These are phyloP conservation scores for Lepidocyrtoides sp. DNA, from an alignment of 2,888 invertebrate genomes.

Conservation along the genomic window DNA sequence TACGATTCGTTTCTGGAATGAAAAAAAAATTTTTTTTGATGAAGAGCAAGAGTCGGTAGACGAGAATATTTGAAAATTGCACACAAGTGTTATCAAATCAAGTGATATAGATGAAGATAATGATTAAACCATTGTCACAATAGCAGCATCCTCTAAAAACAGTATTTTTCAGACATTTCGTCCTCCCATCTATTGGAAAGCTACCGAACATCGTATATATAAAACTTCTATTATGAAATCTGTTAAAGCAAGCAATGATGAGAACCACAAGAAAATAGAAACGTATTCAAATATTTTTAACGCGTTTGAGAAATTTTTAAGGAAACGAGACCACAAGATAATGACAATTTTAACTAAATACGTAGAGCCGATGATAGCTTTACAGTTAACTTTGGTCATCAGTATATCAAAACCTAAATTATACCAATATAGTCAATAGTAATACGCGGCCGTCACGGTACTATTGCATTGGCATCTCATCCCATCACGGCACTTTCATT, in stretches of 20 bases:
- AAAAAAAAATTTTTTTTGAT: conserved; percentile 58
- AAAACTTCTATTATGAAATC: no score
- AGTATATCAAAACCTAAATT: no score
- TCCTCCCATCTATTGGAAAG: conserved; percentile 38
- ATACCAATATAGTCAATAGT: no score
- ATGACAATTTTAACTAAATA: no score
- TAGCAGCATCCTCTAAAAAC: not conserved
- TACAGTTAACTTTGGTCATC: no score
- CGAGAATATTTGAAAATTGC: conserved; percentile 44
- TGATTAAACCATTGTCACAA: conserved; percentile 64
- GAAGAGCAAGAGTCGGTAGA: not conserved
- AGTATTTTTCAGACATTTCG: not conserved
- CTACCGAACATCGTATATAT: not conserved
- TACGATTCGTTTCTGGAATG: conserved; percentile 67
- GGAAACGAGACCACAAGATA: not conserved
- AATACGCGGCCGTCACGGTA: no score
- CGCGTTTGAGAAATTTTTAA: conserved; percentile 26
- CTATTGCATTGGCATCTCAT: conserved; percentile 14
- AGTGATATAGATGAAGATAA: conserved; percentile 67
- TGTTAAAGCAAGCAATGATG: no score
- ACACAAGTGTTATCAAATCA: conserved; percentile 70
- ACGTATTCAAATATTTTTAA: not conserved
- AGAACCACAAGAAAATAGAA: no score
- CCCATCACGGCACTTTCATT: conserved; percentile 52
- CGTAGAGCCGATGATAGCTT: no score